Conservation (phyloP, 2,888 invertebrate species). For the Teleogryllus oceanicus region DNA sequence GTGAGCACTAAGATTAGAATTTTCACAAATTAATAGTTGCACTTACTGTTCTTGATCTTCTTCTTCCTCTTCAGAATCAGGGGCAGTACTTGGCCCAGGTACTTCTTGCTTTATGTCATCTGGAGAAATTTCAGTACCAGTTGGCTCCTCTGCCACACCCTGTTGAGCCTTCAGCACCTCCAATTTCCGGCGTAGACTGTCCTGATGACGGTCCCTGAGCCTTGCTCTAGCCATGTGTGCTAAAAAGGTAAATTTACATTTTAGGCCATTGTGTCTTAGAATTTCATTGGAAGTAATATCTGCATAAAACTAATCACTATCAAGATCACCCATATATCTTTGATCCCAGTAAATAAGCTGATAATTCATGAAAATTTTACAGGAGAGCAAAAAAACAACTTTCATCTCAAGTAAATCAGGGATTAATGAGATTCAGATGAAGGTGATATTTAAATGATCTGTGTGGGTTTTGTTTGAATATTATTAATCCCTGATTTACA, state of each 20-base stretch:
- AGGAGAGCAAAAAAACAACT: too few species aligned
- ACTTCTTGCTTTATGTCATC: neutral
- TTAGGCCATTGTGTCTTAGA: neutral
- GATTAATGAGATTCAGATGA: too few species aligned
- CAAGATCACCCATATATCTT: too few species aligned
- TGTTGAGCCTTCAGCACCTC: slow-evolving; percentile 85
- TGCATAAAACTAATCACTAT: too few species aligned
- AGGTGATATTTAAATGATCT: too few species aligned
- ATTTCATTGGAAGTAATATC: neutral
- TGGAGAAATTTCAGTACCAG: slow-evolving; percentile 25
- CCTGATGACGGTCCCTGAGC: slow-evolving; percentile 87
- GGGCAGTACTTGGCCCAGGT: neutral
- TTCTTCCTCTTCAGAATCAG: slow-evolving; percentile 36
- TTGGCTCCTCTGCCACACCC: slow-evolving; percentile 52
- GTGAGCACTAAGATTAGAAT: too few species aligned
- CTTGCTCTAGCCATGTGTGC: slow-evolving; percentile 93
- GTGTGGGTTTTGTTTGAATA: too few species aligned
- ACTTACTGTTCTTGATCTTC: slow-evolving; percentile 33
- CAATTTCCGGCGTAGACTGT: slow-evolving; percentile 81
- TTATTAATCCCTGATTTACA: too few species aligned
- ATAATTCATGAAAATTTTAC: too few species aligned
- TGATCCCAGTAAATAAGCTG: too few species aligned
- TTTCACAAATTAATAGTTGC: neutral
- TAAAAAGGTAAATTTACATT: slow-evolving; percentile 42
- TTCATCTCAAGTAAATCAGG: too few species aligned